Base-by-base conservation (phyloP, 2,888 invertebrate species). In the Cyaniris semiargus region DNA sequence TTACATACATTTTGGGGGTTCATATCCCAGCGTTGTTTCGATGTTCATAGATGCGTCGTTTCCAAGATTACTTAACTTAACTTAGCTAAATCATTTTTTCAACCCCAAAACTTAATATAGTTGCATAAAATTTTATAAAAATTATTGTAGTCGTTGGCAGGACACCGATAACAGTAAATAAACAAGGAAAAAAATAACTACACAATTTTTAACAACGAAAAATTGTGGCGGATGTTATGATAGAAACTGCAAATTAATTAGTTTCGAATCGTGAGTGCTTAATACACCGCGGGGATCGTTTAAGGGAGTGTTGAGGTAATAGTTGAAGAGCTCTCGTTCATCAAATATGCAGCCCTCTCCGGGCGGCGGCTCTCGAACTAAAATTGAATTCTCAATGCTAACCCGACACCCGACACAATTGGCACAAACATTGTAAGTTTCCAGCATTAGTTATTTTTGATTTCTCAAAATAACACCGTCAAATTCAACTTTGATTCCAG, bases 321-420 rank as follows among this genome's bases (percentile, higher is more conserved):
- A 87, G 86, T 89, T 86, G 86, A 90, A 87, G 87, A 85, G 85
- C 86, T 84, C 86, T 85, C 58, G 71, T 84, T 81, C 86, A 93
- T 92, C 88, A 92, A 92, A 92, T 92, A 93, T 92, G 90, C 88
- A 93, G 84, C 85, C 84, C 82, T 82, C 83, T 87, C 87, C 81
- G 80, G 81, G 80, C 81, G 79, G 80, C 72, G 76, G 72, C 76
- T 76, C 84, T 83, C 82, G 83, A 78, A 80, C 83, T 81, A 84
- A 86, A 87, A 87, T 86, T 85, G 87, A 88, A 83, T 86, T 84
- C 84, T 82, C 82, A 60, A 75, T 78, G 74, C 71, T 70, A 81
- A 81, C 84, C 85, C 85, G 86, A 84, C 87, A 82, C 80, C 82
- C 81, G 82, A 86, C 84, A 85, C 81, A 75, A 71, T 72, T 70